Conservation (phyloP, 2,888 invertebrate genomes). For the Dexiosoma caninum region DNA sequence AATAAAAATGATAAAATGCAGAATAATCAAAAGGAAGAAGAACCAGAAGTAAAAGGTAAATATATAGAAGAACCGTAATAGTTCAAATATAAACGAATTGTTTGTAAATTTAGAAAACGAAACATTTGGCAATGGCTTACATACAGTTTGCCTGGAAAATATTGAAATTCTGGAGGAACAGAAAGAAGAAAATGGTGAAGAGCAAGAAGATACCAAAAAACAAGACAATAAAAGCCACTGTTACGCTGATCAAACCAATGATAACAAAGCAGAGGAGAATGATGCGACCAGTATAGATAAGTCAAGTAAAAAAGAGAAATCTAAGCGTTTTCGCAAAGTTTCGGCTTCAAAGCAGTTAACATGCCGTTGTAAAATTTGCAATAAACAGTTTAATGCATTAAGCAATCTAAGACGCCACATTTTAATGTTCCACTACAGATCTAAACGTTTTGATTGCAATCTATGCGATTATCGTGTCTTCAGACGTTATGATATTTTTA, state of each 20-base stretch:
- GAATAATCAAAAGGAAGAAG: slow-evolving; percentile 8
- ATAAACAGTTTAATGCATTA: slow-evolving; percentile 75
- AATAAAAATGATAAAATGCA: not conserved
- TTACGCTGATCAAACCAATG: not conserved
- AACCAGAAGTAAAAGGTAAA: not conserved
- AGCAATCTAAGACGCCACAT: slow-evolving; percentile 77
- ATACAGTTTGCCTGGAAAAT: slow-evolving; percentile 74
- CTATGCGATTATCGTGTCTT: slow-evolving; percentile 85
- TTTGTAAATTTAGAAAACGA: slow-evolving; percentile 73
- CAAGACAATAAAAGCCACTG: not conserved
- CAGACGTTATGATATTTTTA: slow-evolving; percentile 82
- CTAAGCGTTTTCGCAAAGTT: slow-evolving; percentile 51
- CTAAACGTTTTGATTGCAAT: slow-evolving; percentile 85
- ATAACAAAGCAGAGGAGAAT: not conserved
- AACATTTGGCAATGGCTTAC: slow-evolving; percentile 69
- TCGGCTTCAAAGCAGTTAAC: slow-evolving; percentile 68
- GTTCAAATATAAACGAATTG: slow-evolving; percentile 69
- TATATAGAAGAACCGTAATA: slow-evolving; percentile 45
- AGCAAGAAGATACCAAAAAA: not conserved
- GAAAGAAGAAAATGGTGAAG: slow-evolving; percentile 60
- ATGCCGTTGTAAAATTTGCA: slow-evolving; percentile 76
- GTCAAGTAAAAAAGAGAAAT: slow-evolving; percentile 46
- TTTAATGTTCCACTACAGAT: slow-evolving; percentile 77
- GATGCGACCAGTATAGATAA: not conserved
- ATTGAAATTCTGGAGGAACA: slow-evolving; percentile 68